Evolutionary conservation across 2,888 invertebrate genomes (phyloP), one percentile per base, ranked within the genome.

Genomic region (Periphyllus acericola): DNA sequence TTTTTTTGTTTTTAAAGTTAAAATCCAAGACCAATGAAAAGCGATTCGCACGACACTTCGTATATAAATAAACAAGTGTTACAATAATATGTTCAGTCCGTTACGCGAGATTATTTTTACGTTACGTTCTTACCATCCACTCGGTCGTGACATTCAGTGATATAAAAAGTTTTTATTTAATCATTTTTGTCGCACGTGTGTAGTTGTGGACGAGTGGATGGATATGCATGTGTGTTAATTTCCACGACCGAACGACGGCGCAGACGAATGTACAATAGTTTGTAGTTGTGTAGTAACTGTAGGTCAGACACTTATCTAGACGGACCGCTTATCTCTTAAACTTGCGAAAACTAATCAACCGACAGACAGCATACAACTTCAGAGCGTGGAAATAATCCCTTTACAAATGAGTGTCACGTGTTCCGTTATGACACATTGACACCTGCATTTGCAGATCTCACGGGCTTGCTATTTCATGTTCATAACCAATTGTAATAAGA

Each of bases 271-370:
- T 46, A 29, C 46, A 76, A 76, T 46, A 46, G 60, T n/a, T 29
- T 9, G 46, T 46, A 46, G 60, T 60, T 46, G 14, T 46, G 76
- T 76, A 46, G 76, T 46, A 76, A 19, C 29, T 46, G 29, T 76
- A 76, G 76, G 55, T 79, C 78, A 32, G 25, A 79, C 55, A 79
- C 32, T 79, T 79, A 79, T 79, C 79, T 32, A 32, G 34, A 55
- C 55, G 34, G 34, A 85, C 79, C 25, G 40, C 40, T 81, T 68
- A 81, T 68, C 81, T 81, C 36, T 36, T 46, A 29, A 68, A 88
- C 91, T 90, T 91, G 92, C 0, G 79, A 79, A 79, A 76, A 76
- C 19, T n/a, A 21, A 76, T 29, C 40, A 46, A 6, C 19, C 32
- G 21, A 34, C 5, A 17, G 21, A 34, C 19, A 2, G 25, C 60